These are phyloP conservation scores for Sturnira hondurensis DNA, from an alignment of 2,113 vertebrate genomes.

Conservation along the genomic window DNA sequence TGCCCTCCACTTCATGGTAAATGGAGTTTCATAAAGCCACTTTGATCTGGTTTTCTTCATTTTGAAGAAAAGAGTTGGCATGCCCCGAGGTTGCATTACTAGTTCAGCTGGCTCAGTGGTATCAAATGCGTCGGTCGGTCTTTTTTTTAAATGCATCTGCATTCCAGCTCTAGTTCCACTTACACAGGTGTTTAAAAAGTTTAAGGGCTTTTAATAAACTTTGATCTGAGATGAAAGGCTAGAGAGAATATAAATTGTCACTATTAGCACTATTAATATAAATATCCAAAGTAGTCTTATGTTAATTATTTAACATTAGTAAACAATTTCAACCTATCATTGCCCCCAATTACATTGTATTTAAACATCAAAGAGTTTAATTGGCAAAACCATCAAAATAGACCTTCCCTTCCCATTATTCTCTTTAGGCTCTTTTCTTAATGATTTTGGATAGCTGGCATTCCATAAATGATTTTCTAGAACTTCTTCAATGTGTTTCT, in stretches of 20 bases:
- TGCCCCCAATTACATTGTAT: constrained; percentile 43
- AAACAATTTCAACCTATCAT: constrained; percentile 45
- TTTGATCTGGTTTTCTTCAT: constrained; percentile 34
- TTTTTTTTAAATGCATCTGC: constrained; percentile 40
- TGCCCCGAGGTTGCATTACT: background rate
- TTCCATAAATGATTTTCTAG: constrained; percentile 20
- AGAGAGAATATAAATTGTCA: constrained; percentile 62
- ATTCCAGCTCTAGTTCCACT: constrained; percentile 4
- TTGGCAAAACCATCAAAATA: constrained; percentile 9
- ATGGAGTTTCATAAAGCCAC: background rate
- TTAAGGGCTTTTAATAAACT: constrained; percentile 71
- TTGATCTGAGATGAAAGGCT: constrained; percentile 74
- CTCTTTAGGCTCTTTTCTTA: constrained; percentile 21
- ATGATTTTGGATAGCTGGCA: constrained; percentile 17
- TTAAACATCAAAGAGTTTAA: constrained; percentile 67
- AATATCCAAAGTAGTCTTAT: constrained; percentile 50
- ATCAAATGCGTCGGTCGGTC: constrained; percentile 34
- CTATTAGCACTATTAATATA: constrained; percentile 64
- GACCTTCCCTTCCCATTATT: constrained; percentile 31
- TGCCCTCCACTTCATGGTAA: background rate
- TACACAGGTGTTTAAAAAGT: constrained; percentile 46
- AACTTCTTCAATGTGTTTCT: background rate
- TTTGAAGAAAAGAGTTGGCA: background rate
- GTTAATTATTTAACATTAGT: constrained; percentile 67
- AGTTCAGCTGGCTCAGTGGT: constrained; percentile 28